Evolutionary conservation across 2,888 invertebrate species (phyloP), one percentile per base, ranked within the genome.

Genomic region (Eupithecia pulchellata): DNA sequence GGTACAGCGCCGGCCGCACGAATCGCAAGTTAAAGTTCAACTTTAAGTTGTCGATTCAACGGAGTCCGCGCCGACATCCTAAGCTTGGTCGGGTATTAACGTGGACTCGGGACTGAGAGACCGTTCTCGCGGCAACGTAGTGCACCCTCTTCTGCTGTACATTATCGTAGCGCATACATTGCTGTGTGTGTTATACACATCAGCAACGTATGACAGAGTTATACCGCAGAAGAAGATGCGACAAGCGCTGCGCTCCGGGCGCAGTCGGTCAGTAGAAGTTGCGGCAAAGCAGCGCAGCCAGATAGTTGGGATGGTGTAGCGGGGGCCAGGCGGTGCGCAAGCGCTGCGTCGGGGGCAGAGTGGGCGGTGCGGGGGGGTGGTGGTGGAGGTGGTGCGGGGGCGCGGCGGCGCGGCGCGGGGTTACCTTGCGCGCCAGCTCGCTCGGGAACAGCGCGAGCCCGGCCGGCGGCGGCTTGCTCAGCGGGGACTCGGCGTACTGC

Each of bases 401-500:
- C 77, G 80, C 82, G 78, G 80, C 82, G 78, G 76, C 79, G 82
- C 79, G 80, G 83, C 73, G 73, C 81, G 79, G 84, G 84, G 90
- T 90, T 92, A 94, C 94, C 94, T 94, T 94, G 92, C 94, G 94
- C 87, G 92, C 92, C 81, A 94, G 90, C 87, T 94, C 94, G 80
- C 91, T 83, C 84, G 94, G 94, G 89, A 94, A 93, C 72, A 85
- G 87, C 78, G 87, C 91, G 81, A 93, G 91, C 68, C 91, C 92
- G 83, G 89, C 88, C 76, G 94, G 94, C 87, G 92, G 92, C 91
- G 91, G 89, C 91, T 94, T 93, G 91, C 93, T 93, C 72, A 94
- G 93, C 88, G 94, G 95, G 79, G 95, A 94, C 86, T 92, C 91
- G 73, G 95, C 93, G 89, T 91, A 94, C 89, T 93, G 92, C 90